Base-by-base conservation (phyloP, 2,888 invertebrate species). In the Diplolepis rosae region DNA sequence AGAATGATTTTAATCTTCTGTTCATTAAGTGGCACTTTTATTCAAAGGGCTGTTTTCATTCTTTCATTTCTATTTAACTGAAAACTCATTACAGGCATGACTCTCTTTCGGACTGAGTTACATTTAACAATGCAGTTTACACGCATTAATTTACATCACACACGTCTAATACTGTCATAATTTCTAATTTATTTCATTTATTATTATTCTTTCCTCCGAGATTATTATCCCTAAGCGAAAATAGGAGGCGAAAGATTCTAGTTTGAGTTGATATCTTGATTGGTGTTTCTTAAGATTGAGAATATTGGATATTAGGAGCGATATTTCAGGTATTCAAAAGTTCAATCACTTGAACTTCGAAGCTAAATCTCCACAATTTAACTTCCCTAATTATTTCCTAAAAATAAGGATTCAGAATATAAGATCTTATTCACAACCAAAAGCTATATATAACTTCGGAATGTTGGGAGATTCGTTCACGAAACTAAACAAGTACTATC, bases 21-120 rank as follows among this genome's bases (percentile, higher is more conserved):
- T 28, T 52, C 7, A 30, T 28, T 54, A 61, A 61, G 61, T 61
- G 24, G 61, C 27, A 61, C 39, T 61, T 61, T 61, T 22, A 6
- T 24, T 22, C 27, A 24, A 13, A 13, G n/a, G 6, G 28, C 28
- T 52, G 32, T 61, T 9, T 27, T 27, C n/a, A 4, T 6, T 30
- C n/a, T 39, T 27, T 39, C 13, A 22, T 35, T 56, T 11, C 11
- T 56, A 5, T 6, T 1, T 1, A 39, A 15, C 1, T 15, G 7
- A 13, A 28, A 28, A 28, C 28, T 28, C 4, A 13, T n/a, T 22
- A 39, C 18, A 61, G 61, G 39, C 39, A 22, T 61, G 39, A 35
- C 61, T 35, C 35, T 24, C 30, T 45, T 45, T 52, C 30, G 7
- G 6, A 45, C 15, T 32, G 5, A 32, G 32, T 39, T 6, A 61